Evolutionary conservation across 2,797 vertebrate species (phyloP).

Genomic region (Chaetophractus vellerosus): DNA sequence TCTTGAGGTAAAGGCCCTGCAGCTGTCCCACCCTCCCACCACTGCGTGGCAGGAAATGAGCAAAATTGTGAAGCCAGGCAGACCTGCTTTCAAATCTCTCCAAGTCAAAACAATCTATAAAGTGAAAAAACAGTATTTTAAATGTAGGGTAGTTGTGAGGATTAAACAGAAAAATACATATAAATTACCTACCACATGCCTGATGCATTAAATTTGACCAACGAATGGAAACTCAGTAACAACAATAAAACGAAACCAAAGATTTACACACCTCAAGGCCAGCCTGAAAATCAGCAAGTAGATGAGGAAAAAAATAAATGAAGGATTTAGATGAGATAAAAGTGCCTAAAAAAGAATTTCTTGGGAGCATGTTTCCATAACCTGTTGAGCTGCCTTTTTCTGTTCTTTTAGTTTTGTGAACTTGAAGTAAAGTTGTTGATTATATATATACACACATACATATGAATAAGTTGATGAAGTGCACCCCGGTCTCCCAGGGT

Average conservation of each 20-base stretch:
- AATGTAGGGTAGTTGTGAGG: background rate
- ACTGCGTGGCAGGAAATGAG: background rate
- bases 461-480: background rate
- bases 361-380: too few relatives aligned
- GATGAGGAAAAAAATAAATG: background rate
- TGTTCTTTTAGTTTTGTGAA: too few relatives aligned
- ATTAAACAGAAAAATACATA: too few relatives aligned
- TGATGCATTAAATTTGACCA: too few relatives aligned
- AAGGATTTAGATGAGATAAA: background rate
- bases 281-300: conserved; percentile 22
- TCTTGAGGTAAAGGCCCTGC: background rate
- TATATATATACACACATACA: too few relatives aligned
- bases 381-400: too few relatives aligned
- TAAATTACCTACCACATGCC: too few relatives aligned
- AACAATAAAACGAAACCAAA: conserved; percentile 30
- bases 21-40: background rate
- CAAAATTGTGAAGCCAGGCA: background rate
- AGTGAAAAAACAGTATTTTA: background rate
- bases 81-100: background rate
- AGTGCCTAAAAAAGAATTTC: too few relatives aligned
- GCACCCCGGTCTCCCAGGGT: background rate
- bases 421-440: too few relatives aligned
- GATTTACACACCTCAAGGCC: background rate
- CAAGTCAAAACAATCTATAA: conserved; percentile 53
- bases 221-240: too few relatives aligned